These are phyloP conservation scores for Alosa alosa DNA, from an alignment of 2,113 vertebrate species.

Conservation along the genomic window DNA sequence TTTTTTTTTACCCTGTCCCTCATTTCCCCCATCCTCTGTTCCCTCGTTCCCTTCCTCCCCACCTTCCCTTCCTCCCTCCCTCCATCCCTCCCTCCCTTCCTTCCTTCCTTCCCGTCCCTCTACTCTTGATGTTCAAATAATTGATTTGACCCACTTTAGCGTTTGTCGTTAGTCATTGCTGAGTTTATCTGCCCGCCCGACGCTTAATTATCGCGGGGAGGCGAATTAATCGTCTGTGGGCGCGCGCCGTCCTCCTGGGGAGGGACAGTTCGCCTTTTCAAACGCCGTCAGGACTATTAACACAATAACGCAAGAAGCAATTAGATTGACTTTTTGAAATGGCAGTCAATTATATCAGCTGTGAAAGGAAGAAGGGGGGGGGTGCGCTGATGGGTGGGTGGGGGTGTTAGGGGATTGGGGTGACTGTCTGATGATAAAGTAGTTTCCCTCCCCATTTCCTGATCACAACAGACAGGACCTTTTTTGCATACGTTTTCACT, in stretches of 20 bases:
- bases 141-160: conserved; percentile 56
- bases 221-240: conserved; percentile 51
- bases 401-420: not conserved
- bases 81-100: not conserved
- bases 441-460: conserved; percentile 3
- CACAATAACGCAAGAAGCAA: conserved; percentile 65
- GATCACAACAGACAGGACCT: conserved; percentile 22
- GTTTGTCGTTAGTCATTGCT: conserved; percentile 57
- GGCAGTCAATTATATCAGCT: conserved; percentile 59
- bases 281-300: conserved; percentile 58
- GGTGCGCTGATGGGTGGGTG: not conserved
- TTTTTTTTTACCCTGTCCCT: conserved; percentile 2
- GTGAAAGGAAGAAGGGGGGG: not conserved
- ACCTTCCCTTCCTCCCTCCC: not conserved
- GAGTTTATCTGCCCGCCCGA: conserved; percentile 40
- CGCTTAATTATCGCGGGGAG: conserved; percentile 48
- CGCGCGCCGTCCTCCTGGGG: conserved; percentile 37
- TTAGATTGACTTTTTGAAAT: conserved; percentile 68
- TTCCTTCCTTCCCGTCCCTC: not conserved
- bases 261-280: conserved; percentile 49
- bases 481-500: not conserved
- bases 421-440: conserved; percentile 35
- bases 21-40: not conserved
- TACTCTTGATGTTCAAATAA: conserved; percentile 46
- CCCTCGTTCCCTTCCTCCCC: not conserved